These are phyloP conservation scores for Clangula hyemalis DNA, from an alignment of 2,797 vertebrate genomes.

Conservation along the genomic window DNA sequence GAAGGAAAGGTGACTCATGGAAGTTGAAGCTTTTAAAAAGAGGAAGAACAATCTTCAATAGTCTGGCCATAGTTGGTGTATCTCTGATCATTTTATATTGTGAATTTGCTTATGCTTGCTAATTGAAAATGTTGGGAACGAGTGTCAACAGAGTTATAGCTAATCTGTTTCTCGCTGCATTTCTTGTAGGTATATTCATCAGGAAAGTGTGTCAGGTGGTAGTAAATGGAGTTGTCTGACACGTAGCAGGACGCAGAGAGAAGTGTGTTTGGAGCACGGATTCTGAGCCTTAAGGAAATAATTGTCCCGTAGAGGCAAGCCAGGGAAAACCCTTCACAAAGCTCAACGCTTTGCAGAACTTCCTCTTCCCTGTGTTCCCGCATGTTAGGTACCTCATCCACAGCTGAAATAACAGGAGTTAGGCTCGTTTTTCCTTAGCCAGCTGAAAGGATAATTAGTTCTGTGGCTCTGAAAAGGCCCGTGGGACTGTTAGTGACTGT, in stretches of 20 bases:
- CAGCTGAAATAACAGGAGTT: constrained; percentile 13
- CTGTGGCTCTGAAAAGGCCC: constrained; percentile 51
- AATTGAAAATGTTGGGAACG: background rate
- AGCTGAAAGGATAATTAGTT: constrained; percentile 67
- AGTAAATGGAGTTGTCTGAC: background rate
- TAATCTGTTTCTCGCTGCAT: background rate
- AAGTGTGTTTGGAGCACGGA: background rate
- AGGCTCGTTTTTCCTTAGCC: constrained; percentile 1
- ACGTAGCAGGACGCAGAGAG: background rate
- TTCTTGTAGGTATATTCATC: background rate
- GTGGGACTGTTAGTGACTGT: constrained; percentile 17
- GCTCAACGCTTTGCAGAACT: background rate
- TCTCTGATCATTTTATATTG: background rate
- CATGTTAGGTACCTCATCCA: background rate
- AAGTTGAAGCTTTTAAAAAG: background rate
- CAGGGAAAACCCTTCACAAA: background rate
- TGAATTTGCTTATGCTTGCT: background rate
- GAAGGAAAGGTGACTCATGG: background rate
- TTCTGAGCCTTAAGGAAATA: background rate
- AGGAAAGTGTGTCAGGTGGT: background rate
- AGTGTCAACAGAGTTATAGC: background rate
- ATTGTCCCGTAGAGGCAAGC: background rate
- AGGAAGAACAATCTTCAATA: background rate
- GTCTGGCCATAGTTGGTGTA: background rate
- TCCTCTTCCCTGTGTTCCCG: background rate